Conservation (phyloP, 2,888 invertebrate species). For the Carterocephalus palaemon region DNA sequence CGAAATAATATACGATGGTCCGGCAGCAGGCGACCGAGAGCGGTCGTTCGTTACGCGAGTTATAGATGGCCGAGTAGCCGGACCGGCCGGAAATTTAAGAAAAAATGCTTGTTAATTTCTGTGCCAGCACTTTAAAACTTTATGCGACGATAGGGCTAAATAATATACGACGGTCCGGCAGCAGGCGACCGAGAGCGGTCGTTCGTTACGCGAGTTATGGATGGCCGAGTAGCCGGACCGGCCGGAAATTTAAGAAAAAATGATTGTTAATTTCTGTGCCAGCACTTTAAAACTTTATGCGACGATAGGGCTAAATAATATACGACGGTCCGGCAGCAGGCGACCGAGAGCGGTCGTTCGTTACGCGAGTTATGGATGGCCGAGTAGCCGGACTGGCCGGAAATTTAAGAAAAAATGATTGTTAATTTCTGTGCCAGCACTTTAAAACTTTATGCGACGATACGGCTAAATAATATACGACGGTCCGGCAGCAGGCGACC, state of each 20-base stretch:
- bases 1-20: conserved; percentile 6
- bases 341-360: conserved; percentile 1
- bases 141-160: conserved; percentile 4
- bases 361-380: conserved; percentile 4
- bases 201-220: conserved; percentile 6
- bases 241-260: conserved; percentile 2
- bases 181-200: not conserved
- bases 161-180: conserved; percentile 2
- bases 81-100: not conserved
- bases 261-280: no score
- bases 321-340: not conserved
- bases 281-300: no score
- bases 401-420: conserved; percentile 1
- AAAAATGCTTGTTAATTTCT: no score
- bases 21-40: not conserved
- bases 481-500: not conserved
- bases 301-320: conserved; percentile 7
- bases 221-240: not conserved
- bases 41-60: conserved; percentile 2
- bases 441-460: conserved; percentile 1
- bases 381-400: not conserved
- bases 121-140: not conserved
- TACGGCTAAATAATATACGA: conserved; percentile 9
- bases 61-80: conserved; percentile 1
- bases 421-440: no score